Percentiles rank a stretch among this genome's conserved stretches.
These are phyloP conservation scores for Lasioglossum malachurum DNA, from an alignment of 2,888 invertebrate species.

Conservation along the genomic window DNA sequence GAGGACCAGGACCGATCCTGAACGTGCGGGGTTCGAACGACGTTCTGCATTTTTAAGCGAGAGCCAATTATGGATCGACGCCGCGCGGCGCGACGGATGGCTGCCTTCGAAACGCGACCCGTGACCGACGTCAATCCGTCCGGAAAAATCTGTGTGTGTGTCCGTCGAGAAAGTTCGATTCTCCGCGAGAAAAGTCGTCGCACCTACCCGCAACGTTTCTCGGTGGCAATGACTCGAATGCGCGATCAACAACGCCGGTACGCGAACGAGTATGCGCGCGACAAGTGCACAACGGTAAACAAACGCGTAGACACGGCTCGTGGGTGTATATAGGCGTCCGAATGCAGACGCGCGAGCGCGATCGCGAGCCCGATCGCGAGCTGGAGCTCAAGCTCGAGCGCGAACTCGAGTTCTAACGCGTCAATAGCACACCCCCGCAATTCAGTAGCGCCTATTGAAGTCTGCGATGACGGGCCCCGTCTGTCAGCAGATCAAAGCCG, in stretches of 20 bases:
- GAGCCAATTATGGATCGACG: conserved; percentile 18
- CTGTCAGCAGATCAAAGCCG: conserved; percentile 84
- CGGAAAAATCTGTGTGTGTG: conserved; percentile 25
- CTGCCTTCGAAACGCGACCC: neutral
- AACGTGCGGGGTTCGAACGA: neutral
- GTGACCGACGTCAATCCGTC: conserved; percentile 29
- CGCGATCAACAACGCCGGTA: conserved; percentile 28
- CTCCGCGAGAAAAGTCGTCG: neutral
- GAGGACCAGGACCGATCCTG: neutral
- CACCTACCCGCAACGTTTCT: neutral
- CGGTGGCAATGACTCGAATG: conserved; percentile 3
- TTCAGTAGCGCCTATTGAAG: conserved; percentile 81
- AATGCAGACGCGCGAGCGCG: conserved; percentile 31
- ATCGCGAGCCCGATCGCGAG: conserved; percentile 41
- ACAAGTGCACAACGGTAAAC: conserved; percentile 38
- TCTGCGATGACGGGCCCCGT: conserved; percentile 84
- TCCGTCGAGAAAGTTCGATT: neutral
- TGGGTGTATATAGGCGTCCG: conserved; percentile 14
- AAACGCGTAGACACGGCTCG: conserved; percentile 35
- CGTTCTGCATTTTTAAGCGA: conserved; percentile 40
- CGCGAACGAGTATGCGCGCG: conserved; percentile 39
- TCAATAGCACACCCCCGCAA: conserved; percentile 78
- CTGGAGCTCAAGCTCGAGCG: conserved; percentile 28
- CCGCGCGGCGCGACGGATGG: neutral
- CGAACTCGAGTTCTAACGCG: conserved; percentile 53